Evolutionary conservation across 2,113 vertebrate species (phyloP).

Genomic region (Rhodinocichla rosea): DNA sequence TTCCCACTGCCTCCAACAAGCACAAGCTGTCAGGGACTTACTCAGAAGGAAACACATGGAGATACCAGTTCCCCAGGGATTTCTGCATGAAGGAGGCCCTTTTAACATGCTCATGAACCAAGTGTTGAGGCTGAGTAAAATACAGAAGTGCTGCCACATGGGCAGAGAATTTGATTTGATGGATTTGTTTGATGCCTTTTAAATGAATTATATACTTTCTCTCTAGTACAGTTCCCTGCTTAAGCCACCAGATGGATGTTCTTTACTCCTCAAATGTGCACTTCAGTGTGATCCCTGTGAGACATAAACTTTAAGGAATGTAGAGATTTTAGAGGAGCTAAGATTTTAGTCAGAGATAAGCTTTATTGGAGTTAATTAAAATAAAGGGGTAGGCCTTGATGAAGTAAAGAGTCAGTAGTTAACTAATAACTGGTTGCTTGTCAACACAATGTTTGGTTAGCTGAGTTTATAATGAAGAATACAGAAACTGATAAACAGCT

Average conservation of each 20-base stretch:
- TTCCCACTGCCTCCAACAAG: background rate
- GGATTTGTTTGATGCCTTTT: background rate
- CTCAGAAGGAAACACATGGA: background rate
- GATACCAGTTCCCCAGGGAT: background rate
- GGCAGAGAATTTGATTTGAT: background rate
- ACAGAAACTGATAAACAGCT: no score
- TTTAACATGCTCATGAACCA: rapidly evolving
- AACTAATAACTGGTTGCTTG: no score
- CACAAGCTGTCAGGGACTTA: background rate
- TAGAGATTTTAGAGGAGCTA: no score
- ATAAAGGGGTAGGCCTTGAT: no score
- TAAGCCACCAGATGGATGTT: background rate
- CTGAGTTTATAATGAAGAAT: no score
- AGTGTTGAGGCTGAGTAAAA: background rate
- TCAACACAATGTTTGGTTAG: no score
- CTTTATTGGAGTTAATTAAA: no score
- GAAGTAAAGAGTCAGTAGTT: no score
- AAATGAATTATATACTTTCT: background rate
- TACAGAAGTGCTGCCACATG: rapidly evolving
- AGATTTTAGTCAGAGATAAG: no score
- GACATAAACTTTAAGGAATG: no score
- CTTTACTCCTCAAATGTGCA: background rate
- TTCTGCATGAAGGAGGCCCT: background rate
- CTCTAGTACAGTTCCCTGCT: background rate
- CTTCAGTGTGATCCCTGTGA: background rate